Evolutionary conservation across 2,113 vertebrate species (phyloP).

Genomic region (Sinosuthora webbiana): DNA sequence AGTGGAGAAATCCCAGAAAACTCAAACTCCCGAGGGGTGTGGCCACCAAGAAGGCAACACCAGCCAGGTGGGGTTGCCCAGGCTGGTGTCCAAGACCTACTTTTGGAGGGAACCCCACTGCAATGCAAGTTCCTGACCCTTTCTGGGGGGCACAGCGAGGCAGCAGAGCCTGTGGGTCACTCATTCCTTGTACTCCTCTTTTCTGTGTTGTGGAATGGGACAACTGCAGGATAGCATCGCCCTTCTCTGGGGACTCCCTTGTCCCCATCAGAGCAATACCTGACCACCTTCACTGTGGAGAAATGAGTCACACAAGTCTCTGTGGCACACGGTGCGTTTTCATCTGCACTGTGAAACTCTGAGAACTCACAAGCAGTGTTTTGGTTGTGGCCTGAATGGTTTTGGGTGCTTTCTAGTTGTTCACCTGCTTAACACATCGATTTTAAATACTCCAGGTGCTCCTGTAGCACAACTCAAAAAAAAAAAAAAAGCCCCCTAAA

Average conservation of each 20-base stretch:
- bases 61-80: background rate
- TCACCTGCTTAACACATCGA: background rate
- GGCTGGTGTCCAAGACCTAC: background rate
- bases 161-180: background rate
- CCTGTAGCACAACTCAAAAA: background rate
- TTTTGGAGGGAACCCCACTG: background rate
- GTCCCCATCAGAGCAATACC: too few species aligned
- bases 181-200: accelerated
- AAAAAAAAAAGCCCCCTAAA: background rate
- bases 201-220: too few species aligned
- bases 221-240: accelerated
- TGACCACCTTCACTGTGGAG: accelerated
- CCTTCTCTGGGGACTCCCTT: too few species aligned
- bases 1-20: background rate
- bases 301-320: too few species aligned
- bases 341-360: accelerated
- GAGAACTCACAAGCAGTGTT: background rate
- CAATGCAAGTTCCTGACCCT: accelerated
- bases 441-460: background rate
- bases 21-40: accelerated
- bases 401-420: background rate
- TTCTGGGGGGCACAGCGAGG: accelerated
- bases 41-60: background rate
- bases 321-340: accelerated
- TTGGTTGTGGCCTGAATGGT: accelerated